A percentile compares a stretch with the other conserved stretches of the same genome.
These are phyloP conservation scores for Gymnogyps californianus DNA, from an alignment of 2,113 vertebrate species.

Conservation along the genomic window DNA sequence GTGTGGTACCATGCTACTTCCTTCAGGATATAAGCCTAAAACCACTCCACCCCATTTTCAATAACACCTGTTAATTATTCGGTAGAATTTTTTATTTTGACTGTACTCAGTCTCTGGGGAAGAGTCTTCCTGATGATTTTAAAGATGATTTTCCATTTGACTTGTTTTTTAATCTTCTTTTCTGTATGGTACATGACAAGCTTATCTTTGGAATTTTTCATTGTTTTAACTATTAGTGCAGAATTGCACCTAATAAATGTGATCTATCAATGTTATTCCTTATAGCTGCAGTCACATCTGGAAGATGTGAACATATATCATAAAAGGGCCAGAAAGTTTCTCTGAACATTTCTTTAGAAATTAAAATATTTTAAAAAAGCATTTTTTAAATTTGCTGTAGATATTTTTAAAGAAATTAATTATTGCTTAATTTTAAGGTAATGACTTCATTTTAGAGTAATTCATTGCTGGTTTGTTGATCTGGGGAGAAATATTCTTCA, in stretches of 20 bases:
- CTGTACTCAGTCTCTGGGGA: not conserved
- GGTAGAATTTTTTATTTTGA: not conserved
- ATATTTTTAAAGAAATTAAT: not conserved
- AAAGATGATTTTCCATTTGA: not conserved
- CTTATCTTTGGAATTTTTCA: not conserved
- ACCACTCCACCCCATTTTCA: not conserved
- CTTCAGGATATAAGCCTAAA: slow-evolving; percentile 17
- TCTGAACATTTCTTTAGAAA: not conserved
- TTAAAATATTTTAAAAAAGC: not conserved
- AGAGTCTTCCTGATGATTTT: not conserved
- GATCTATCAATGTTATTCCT: not conserved
- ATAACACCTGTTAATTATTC: not conserved
- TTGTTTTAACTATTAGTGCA: not conserved
- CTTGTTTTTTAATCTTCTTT: not conserved
- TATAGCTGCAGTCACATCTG: not conserved
- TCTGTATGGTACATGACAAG: not conserved
- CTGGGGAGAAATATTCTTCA: not conserved
- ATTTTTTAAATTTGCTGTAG: not conserved
- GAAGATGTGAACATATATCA: not conserved
- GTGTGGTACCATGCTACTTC: not conserved
- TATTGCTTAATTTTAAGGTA: not conserved
- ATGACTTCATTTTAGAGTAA: not conserved
- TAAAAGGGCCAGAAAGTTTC: not conserved
- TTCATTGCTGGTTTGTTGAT: not conserved
- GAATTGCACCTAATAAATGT: not conserved